Evolutionary conservation across 2,888 invertebrate genomes (phyloP).

Genomic region (Trissolcus japonicus): DNA sequence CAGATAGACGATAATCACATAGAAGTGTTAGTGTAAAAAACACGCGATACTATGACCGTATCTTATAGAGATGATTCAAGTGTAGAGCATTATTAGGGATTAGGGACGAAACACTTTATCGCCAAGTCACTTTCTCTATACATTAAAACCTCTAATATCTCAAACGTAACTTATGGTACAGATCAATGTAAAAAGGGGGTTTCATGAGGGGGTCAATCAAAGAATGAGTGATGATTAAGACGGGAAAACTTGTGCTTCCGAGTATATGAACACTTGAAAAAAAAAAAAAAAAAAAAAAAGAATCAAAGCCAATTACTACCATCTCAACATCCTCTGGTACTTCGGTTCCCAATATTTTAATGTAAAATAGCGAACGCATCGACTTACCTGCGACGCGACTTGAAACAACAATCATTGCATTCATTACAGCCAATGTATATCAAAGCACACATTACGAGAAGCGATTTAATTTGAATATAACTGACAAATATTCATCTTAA

Average conservation of each 20-base stretch:
- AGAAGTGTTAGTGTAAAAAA: constrained; percentile 65
- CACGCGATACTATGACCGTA: constrained; percentile 67
- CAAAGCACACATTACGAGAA: constrained; percentile 12
- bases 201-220: constrained; percentile 19
- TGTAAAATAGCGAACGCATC: constrained; percentile 47
- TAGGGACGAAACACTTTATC: constrained; percentile 70
- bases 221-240: constrained; percentile 46
- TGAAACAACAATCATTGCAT: not conserved
- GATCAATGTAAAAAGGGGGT: constrained; percentile 27
- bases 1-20: constrained; percentile 70
- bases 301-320: constrained; percentile 60
- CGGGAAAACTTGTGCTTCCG: constrained; percentile 52
- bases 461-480: constrained; percentile 20
- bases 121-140: constrained; percentile 73
- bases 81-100: constrained; percentile 68
- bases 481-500: not conserved
- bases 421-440: constrained; percentile 7
- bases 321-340: constrained; percentile 61
- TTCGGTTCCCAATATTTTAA: constrained; percentile 62
- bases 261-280: constrained; percentile 57
- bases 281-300: constrained; percentile 52
- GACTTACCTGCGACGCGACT: constrained; percentile 43
- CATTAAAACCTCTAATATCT: constrained; percentile 69
- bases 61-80: constrained; percentile 68
- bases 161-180: constrained; percentile 61